Base-by-base conservation (phyloP, 2,888 invertebrate genomes). In the Spisula solida region DNA sequence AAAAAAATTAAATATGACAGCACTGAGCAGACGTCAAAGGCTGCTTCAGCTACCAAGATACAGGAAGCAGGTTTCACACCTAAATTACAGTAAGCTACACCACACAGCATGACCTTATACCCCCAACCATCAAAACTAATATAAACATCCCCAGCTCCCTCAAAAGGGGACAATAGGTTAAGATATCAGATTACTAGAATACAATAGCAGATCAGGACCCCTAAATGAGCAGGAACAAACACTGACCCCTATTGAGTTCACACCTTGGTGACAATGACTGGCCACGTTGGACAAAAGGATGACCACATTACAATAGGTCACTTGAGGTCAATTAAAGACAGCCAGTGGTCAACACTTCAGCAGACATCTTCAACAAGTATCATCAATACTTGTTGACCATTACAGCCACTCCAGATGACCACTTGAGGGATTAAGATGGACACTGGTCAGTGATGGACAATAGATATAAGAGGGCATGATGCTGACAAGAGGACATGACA, bases 221-320 rank as follows among this genome's bases (percentile, higher is more conserved):
- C 75, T 75, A 75, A 75, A 75, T 75, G 25, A 25, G 66, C 66
- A 82, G 82, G 66, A 82, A 82, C 82, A 82, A 82, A 82, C 82
- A 82, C n/a, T 41, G 41, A n/a, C 60, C 66, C 82, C 25, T 55
- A 34, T 5, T 25, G 47, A 81, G 79, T 81, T 90, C 88, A 85
- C 90, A 88, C 90, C 85, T 87, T 81, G 34, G 31, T 79, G 66
- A 90, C 90, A 90, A 88, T 88, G 66, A 47, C 88, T 80, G 47
- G 31, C 56, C 86, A 60, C 60, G 25, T n/a, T 31, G 25, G 81
- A 89, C 86, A 89, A 89, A 86, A 86, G 82, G 56, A 56, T 48
- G 56, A 51, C 48, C 51, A 85, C 4, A 60, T 85, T 83, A 88
- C 82, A 80, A 80, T 41, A 34, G 85, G 56, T 55, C 81, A 81